These are phyloP conservation scores for Psittacula cyanocephala DNA, from an alignment of 2,113 vertebrate genomes.

Conservation along the genomic window DNA sequence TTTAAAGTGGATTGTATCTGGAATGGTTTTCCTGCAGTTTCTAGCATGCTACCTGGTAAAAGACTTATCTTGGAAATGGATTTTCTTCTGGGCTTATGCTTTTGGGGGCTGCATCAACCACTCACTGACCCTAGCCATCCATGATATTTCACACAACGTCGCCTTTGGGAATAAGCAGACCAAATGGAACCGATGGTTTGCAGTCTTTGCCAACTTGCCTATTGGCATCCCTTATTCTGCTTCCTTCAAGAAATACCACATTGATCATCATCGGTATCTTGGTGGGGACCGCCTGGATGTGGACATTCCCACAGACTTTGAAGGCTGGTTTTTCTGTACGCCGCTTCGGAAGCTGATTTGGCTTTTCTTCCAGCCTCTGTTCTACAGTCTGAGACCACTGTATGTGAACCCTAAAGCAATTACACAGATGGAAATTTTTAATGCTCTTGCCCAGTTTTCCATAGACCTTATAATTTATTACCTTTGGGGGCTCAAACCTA, in stretches of 20 bases:
- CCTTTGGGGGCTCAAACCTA: slow-evolving; percentile 88
- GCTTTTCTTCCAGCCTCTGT: slow-evolving; percentile 89
- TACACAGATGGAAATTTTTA: slow-evolving; percentile 86
- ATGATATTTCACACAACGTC: slow-evolving; percentile 96
- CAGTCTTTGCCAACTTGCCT: slow-evolving; percentile 94
- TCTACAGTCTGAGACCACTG: slow-evolving; percentile 88
- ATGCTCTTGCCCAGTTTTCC: slow-evolving; percentile 81
- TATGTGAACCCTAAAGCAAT: slow-evolving; percentile 90
- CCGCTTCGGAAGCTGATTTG: slow-evolving; percentile 89
- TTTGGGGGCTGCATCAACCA: slow-evolving; percentile 97
- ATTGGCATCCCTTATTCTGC: slow-evolving; percentile 91
- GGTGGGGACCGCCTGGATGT: slow-evolving; percentile 90
- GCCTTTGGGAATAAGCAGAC: slow-evolving; percentile 89
- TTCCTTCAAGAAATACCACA: slow-evolving; percentile 98
- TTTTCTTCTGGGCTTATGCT: slow-evolving; percentile 92
- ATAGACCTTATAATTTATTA: slow-evolving; percentile 78
- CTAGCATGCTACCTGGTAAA: slow-evolving; percentile 87
- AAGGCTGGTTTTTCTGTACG: slow-evolving; percentile 95
- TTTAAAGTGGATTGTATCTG: slow-evolving; percentile 92
- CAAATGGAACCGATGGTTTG: slow-evolving; percentile 92
- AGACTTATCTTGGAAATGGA: slow-evolving; percentile 91
- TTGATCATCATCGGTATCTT: slow-evolving; percentile 96
- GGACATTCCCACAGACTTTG: slow-evolving; percentile 89
- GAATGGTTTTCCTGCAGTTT: slow-evolving; percentile 88
- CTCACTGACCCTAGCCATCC: slow-evolving; percentile 92